Conservation (phyloP, 2,113 vertebrate species). For the Cheilinus undulatus region DNA sequence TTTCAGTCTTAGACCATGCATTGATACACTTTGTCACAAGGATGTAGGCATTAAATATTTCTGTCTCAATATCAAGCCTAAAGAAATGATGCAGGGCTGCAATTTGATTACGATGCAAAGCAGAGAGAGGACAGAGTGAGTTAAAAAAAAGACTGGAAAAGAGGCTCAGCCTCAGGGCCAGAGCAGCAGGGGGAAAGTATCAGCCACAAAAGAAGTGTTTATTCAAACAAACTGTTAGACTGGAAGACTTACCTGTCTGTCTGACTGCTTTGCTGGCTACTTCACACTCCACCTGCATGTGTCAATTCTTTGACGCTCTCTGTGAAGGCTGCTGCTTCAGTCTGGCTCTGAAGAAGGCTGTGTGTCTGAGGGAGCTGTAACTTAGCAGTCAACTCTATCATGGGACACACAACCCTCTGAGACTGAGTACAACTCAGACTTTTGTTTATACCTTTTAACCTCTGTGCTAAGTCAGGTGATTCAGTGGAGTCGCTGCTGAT, state of each 20-base stretch:
- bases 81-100: neutral
- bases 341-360: neutral
- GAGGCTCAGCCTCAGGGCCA: conserved; percentile 27
- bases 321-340: conserved; percentile 15
- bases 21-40: no score
- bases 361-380: neutral
- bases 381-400: neutral
- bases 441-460: neutral
- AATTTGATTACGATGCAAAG: conserved; percentile 10
- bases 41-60: neutral
- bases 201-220: conserved; percentile 39
- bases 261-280: conserved; percentile 8
- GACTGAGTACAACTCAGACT: neutral
- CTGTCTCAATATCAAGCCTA: neutral
- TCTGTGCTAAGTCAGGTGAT: conserved; percentile 3
- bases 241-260: conserved; percentile 23
- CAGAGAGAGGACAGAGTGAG: conserved; percentile 22
- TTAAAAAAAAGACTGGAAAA: conserved; percentile 4
- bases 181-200: conserved; percentile 21
- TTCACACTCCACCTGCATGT: conserved; percentile 17
- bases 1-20: no score
- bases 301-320: neutral
- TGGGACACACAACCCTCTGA: neutral
- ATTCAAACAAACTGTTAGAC: conserved; percentile 32
- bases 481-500: no score